Evolutionary conservation across 2,113 vertebrate species (phyloP).

Genomic region (Pagrus major): DNA sequence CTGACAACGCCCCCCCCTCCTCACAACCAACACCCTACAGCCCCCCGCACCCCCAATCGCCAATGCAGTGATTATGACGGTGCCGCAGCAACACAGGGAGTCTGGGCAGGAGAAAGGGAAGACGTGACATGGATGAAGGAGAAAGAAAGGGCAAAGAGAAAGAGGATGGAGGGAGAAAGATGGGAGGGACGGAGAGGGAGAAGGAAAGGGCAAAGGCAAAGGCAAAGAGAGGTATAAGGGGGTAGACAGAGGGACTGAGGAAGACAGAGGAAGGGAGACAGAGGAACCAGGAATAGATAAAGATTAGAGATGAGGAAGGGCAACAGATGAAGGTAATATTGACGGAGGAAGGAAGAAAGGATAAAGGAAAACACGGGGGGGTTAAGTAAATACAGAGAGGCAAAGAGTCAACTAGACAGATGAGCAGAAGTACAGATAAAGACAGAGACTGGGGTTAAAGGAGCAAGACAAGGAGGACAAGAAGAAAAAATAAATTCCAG

Average conservation of each 20-base stretch:
- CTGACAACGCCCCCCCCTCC: constrained; percentile 63
- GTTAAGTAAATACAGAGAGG: constrained; percentile 5
- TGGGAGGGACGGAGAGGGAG: not conserved
- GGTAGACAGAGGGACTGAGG: not conserved
- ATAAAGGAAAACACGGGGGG: not conserved
- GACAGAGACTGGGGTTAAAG: constrained; percentile 33
- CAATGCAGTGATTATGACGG: constrained; percentile 62
- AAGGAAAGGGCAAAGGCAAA: not conserved
- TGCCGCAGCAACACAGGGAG: constrained; percentile 59
- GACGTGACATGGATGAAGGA: constrained; percentile 42
- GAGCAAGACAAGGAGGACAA: constrained; percentile 41
- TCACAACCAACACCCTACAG: constrained; percentile 1
- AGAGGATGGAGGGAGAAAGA: constrained; percentile 6
- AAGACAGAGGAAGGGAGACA: constrained; percentile 9
- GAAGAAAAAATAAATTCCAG: constrained; percentile 2
- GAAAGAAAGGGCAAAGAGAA: constrained; percentile 51
- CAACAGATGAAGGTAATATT: constrained; percentile 27
- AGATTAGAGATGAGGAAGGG: constrained; percentile 19
- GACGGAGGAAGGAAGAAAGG: constrained; percentile 3
- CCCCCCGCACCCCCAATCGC: constrained; percentile 17
- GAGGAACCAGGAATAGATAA: constrained; percentile 5
- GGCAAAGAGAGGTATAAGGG: not conserved
- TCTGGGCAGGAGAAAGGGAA: constrained; percentile 46
- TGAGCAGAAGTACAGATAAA: not conserved
- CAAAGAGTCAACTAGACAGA: not conserved